Base-by-base conservation (phyloP, 2,113 vertebrate genomes). In the Silurus glanis region DNA sequence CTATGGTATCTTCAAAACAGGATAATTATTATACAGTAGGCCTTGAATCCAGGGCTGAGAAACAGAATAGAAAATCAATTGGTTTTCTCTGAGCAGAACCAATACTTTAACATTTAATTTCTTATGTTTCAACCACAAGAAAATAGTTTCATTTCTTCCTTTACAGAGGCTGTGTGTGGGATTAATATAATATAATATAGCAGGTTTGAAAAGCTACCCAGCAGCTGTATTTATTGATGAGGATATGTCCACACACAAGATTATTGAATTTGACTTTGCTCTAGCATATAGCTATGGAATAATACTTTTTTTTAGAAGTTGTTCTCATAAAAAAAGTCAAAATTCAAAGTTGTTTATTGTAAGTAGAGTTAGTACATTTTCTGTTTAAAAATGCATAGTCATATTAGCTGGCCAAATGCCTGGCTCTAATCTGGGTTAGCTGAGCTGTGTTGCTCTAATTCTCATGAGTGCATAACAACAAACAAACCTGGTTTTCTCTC, bases 361-460 rank as follows among this genome's bases (percentile, higher is more conserved):
- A 10, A 28, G 19, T 37, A 37, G 49, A 55, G 7, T 80, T 80
- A 45, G 23, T 9, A 66, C 13, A 66, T 16, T 8, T 82, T 64
- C 23, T 51, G 21, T 66, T 64, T 82, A 66, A 51, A 19, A 64
- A 51, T 66, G 37, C 23, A 66, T 53, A n/a, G 58, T 49, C 58
- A 58, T 59, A 9, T 47, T 61, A 80, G 5, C 28, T 45, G 78
- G 16, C 28, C 47, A 61, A 80, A 66, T 51, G 59, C 23, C 59
- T 1, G n/a, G 21, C 45, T 82, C 23, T 51, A 82, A 66, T 82
- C 80, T 82, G 61, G 61, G 47, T 82, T 82, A 82, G 55, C 79
- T 81, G 58, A 81, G 58, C 79, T 81, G 79, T 81, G 58, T 62
- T 81, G 61, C 79, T 81, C 28, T 62, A 19, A 81, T 81, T 81